Percentiles rank a stretch among this genome's conserved stretches.
Conservation (phyloP, 2,888 invertebrate genomes). For the Iphiclides podalirius region DNA sequence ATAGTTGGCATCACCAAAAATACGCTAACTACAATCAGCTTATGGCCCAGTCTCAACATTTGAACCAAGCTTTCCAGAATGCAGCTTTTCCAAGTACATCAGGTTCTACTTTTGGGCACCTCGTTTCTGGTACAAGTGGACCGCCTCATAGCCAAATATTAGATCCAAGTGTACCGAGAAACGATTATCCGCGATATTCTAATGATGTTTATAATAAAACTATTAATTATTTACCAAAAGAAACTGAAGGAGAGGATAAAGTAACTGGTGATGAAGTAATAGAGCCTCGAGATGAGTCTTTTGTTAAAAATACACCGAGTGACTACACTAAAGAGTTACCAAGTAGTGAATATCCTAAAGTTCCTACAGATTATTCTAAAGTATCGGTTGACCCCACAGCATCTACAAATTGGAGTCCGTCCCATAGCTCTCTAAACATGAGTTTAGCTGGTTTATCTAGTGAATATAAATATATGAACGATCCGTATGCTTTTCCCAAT, state of each 20-base stretch:
- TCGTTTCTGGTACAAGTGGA: constrained; percentile 71
- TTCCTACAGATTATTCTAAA: constrained; percentile 74
- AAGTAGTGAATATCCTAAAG: constrained; percentile 79
- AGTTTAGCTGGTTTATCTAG: constrained; percentile 68
- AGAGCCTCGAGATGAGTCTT: constrained; percentile 65
- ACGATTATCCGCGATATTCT: constrained; percentile 69
- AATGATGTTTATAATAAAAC: constrained; percentile 68
- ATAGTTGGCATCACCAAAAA: constrained; percentile 76
- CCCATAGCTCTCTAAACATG: constrained; percentile 73
- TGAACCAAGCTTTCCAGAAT: constrained; percentile 77
- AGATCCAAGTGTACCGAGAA: constrained; percentile 71
- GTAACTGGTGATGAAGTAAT: constrained; percentile 61
- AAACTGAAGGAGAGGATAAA: constrained; percentile 61
- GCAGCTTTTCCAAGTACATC: constrained; percentile 75
- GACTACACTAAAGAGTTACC: constrained; percentile 68
- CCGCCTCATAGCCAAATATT: constrained; percentile 73
- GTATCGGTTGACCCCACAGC: constrained; percentile 70
- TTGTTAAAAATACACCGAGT: constrained; percentile 55
- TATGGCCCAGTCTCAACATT: constrained; percentile 80
- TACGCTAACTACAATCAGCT: constrained; percentile 77
- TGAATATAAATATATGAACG: constrained; percentile 76
- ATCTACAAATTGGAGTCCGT: constrained; percentile 77
- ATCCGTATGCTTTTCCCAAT: constrained; percentile 72
- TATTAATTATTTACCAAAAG: constrained; percentile 70
- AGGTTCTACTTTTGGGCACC: constrained; percentile 65